Evolutionary conservation across 2,797 vertebrate species (phyloP), one percentile per base, ranked within the genome.

Genomic region (Hippocampus kuda): DNA sequence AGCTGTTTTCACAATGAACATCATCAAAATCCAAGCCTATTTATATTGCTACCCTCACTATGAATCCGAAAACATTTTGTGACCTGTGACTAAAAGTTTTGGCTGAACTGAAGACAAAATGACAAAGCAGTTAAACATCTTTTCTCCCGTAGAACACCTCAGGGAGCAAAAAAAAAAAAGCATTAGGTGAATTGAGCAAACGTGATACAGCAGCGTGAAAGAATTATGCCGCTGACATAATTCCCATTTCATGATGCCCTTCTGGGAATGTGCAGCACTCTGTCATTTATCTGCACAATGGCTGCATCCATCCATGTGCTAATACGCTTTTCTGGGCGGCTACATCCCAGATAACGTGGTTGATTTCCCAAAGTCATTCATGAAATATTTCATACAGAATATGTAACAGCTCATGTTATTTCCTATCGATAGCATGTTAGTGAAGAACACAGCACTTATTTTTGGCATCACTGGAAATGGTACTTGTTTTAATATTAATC

Each of bases 201-300:
- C 27, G 26, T 63, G 65, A 11, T 61, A 63, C 63, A 59, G 69
- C 54, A 44, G 38, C 13, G 20, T 24, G 61, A 75, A 76, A 65
- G 74, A 77, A 79, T 80, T 75, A 78, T 75, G 70, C 64, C 18
- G 20, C 65, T 74, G 77, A 84, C 75, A 75, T 81, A 72, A 80
- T 76, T 81, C 70, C 76, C 74, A 75, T 78, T 83, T 82, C 78
- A 76, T 26, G 59, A 71, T 59, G 77, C 59, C 73, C 78, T 76
- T 82, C 76, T 46, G 38, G 75, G 54, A 68, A 65, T 67, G 22
- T 26, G 67, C 65, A 77, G 72, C 65, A 69, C 74, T 70, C 24
- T 44, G 71, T 66, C 77, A 75, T 79, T 73, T 72, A 77, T 82
- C 68, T 72, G n/a, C 60, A 77, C 77, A 71, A 74, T 72, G 72